Conservation (phyloP, 2,888 invertebrate species). For the Colostygia pectinataria region DNA sequence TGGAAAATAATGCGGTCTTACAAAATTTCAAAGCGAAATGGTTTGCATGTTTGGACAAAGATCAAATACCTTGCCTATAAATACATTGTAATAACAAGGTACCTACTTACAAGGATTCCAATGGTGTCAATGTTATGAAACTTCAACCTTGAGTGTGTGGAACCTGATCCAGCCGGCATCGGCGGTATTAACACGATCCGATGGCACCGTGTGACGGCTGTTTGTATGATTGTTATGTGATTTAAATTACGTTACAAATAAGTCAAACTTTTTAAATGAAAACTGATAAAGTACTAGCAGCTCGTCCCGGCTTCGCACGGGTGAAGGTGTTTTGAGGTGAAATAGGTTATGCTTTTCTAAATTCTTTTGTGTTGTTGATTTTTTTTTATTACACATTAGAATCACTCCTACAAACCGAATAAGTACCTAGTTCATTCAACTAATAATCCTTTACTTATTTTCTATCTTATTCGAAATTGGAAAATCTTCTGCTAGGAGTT, state of each 20-base stretch:
- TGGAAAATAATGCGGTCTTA: neutral
- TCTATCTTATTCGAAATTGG: no score
- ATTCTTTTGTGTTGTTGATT: no score
- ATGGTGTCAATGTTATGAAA: conserved; percentile 63
- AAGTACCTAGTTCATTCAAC: no score
- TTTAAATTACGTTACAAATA: conserved; percentile 6
- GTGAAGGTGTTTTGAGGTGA: no score
- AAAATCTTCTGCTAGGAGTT: no score
- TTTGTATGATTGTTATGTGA: conserved; percentile 36
- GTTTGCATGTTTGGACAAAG: conserved; percentile 37
- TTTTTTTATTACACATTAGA: no score
- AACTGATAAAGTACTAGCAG: no score
- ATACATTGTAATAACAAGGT: conserved; percentile 31
- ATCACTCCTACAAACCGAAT: no score
- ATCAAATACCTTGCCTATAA: conserved; percentile 18
- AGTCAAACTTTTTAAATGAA: neutral
- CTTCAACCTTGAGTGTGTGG: conserved; percentile 67
- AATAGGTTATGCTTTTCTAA: no score
- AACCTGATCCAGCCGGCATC: conserved; percentile 60
- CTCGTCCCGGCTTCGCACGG: no score
- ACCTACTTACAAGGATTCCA: conserved; percentile 47
- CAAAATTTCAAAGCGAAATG: conserved; percentile 16
- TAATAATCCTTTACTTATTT: no score
- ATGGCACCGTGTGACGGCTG: conserved; percentile 34
- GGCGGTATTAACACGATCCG: conserved; percentile 52